A percentile compares a stretch with the other conserved stretches of the same genome.
Conservation (phyloP, 2,888 invertebrate genomes). For the Dynastes maya region DNA sequence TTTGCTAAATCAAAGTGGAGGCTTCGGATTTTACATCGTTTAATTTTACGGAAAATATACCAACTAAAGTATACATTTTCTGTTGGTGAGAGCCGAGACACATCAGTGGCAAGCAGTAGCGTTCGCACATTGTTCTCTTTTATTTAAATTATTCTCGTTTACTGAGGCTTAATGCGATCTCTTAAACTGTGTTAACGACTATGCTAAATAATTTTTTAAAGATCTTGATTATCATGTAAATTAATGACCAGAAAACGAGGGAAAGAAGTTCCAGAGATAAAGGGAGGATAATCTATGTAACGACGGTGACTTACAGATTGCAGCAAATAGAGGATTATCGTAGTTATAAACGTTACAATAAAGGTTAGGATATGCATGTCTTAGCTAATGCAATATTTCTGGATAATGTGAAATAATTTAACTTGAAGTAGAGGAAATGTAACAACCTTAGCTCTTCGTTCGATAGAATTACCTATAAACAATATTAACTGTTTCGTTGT, state of each 20-base stretch:
- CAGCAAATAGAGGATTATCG: no score
- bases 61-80: no score
- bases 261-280: slow-evolving; percentile 15
- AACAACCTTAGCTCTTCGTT: no score
- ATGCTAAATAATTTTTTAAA: slow-evolving; percentile 60
- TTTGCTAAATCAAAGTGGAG: not conserved
- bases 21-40: not conserved
- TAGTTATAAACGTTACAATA: no score
- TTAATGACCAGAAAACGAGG: slow-evolving; percentile 56
- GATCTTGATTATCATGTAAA: slow-evolving; percentile 58
- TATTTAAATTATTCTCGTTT: slow-evolving; percentile 36
- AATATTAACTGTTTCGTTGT: no score
- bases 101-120: not conserved
- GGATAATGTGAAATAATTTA: no score
- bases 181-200: slow-evolving; percentile 59
- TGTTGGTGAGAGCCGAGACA: not conserved
- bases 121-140: slow-evolving; percentile 20
- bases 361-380: no score
- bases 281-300: not conserved
- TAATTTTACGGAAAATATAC: no score
- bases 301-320: not conserved
- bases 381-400: no score
- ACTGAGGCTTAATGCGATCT: slow-evolving; percentile 46
- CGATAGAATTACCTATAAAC: no score
- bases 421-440: no score